Conservation (phyloP, 2,888 invertebrate species). For the Eristalis pertinax region DNA sequence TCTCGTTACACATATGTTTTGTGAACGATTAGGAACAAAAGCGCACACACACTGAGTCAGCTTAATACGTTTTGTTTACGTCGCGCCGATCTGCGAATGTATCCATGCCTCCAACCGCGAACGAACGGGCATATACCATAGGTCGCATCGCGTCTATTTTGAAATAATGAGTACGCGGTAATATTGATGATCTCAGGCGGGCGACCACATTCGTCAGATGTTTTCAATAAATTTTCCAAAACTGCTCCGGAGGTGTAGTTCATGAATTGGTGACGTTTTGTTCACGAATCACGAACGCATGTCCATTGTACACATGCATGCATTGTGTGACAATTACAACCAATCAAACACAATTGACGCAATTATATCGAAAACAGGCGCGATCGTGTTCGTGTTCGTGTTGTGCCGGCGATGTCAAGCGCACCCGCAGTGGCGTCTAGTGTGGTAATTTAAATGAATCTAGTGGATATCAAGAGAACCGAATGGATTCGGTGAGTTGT, state of each 20-base stretch:
- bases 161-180: neutral
- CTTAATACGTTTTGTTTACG: neutral
- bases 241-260: too few relatives aligned
- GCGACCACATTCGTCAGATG: neutral
- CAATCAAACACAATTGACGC: constrained; percentile 62
- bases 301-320: neutral
- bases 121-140: neutral
- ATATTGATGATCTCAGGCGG: neutral
- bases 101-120: neutral
- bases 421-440: constrained; percentile 7
- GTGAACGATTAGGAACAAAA: neutral
- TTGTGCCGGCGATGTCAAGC: neutral
- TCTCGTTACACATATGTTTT: neutral
- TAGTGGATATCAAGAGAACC: constrained; percentile 29
- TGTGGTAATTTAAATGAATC: constrained; percentile 24
- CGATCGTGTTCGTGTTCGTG: neutral
- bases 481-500: constrained; percentile 17
- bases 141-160: neutral
- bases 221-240: neutral
- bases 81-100: neutral
- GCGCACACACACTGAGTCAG: neutral
- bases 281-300: neutral
- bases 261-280: neutral
- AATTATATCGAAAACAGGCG: constrained; percentile 30
- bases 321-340: constrained; percentile 36